These are phyloP conservation scores for Rhinogobio ventralis DNA, from an alignment of 2,797 vertebrate genomes.

Conservation along the genomic window DNA sequence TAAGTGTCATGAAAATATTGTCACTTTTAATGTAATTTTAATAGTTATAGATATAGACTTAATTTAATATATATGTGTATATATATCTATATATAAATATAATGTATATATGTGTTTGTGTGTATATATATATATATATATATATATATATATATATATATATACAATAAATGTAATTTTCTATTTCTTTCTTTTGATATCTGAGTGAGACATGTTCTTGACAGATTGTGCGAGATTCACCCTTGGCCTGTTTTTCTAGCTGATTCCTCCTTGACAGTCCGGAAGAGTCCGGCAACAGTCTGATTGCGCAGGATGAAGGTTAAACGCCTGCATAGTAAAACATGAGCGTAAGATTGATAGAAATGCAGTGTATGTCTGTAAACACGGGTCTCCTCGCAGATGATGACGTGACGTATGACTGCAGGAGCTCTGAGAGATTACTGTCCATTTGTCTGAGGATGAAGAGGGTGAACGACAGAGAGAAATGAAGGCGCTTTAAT, in stretches of 20 bases:
- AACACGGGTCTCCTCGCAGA: constrained; percentile 61
- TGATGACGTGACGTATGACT: constrained; percentile 70
- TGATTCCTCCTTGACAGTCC: constrained; percentile 70
- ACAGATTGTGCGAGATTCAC: neutral
- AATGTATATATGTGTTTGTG: no score
- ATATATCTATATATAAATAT: no score
- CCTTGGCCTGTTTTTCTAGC: neutral
- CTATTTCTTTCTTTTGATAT: neutral
- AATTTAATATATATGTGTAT: no score
- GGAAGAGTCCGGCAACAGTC: constrained; percentile 68
- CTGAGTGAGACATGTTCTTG: neutral
- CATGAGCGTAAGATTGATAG: constrained; percentile 77
- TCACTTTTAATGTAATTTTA: no score
- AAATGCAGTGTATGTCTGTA: constrained; percentile 69
- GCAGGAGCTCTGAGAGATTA: constrained; percentile 74
- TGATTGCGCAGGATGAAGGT: constrained; percentile 77
- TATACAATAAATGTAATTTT: no score
- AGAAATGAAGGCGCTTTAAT: constrained; percentile 30
- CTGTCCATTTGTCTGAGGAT: constrained; percentile 74
- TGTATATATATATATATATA: no score
- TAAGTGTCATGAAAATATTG: no score
- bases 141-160: no score
- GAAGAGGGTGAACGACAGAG: constrained; percentile 14
- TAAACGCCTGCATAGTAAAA: constrained; percentile 79
- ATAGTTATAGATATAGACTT: no score